Base-by-base conservation (phyloP, 2,113 vertebrate species). In the Mugil cephalus region DNA sequence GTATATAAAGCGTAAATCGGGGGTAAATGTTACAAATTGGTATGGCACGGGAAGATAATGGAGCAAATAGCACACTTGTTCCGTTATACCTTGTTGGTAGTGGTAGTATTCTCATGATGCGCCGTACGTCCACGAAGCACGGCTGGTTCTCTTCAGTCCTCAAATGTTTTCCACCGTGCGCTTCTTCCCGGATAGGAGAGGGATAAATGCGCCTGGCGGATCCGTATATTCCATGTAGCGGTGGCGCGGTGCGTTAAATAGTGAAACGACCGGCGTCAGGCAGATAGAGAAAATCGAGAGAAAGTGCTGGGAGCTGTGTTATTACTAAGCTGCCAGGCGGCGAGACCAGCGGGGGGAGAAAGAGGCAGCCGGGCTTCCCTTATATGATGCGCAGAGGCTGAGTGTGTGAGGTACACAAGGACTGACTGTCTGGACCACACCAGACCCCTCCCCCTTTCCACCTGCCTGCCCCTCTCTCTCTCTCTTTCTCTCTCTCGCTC, bases 391-490 rank as follows among this genome's bases (percentile, higher is more conserved):
- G 90, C 83, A 86, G 70, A 87, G 69, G 87, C 85, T 83, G 82
- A 53, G 78, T 51, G 92, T 82, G 92, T 83, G 89, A 89, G 88
- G 83, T 83, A 84, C 86, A 91, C 85, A 89, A 79, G 88, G 91
- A 90, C 21, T 80, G 81, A 90, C 85, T 89, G 88, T 92, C 89
- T 92, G 91, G 91, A 93, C 93, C 91, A 91, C 77, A 88, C 90
- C 69, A 81, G 64, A 65, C 87, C 71, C 85, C 87, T 79, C 88
- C 83, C 86, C 75, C 84, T 84, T 80, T 82, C 85, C 82, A 82
- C 87, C 79, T 86, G 69, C 75, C 77, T 30, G 62, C 48, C 78
- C 39, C 73, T 19, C 58, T 35, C 68, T 30, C 68, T 8, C 73
- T 15, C 69, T 52, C 83, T 66, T 64, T 55, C 56, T 47, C 70